phyloP scores from a whole-genome alignment of 2,113 vertebrate genomes.

The Chionodraco myersi region DNA sequence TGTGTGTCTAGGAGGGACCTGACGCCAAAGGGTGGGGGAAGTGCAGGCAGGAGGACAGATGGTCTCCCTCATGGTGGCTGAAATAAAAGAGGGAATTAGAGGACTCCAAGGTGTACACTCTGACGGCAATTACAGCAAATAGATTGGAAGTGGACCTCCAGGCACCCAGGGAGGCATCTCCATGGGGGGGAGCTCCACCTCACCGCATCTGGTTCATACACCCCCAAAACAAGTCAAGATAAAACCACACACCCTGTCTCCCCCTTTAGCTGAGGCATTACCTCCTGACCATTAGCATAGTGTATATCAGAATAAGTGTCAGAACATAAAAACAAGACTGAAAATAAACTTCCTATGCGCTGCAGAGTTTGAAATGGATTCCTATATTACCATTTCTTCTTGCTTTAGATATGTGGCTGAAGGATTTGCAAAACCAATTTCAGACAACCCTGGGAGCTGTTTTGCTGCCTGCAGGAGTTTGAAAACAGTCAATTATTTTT shows the following conservation, averaged over 20 bases:
- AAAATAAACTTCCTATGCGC: constrained; percentile 61
- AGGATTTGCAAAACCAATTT: constrained; percentile 77
- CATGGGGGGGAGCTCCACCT: constrained; percentile 90
- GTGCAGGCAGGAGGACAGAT: constrained; percentile 91
- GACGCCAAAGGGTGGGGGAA: constrained; percentile 66
- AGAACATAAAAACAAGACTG: constrained; percentile 34
- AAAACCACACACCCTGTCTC: constrained; percentile 52
- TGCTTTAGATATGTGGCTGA: constrained; percentile 61
- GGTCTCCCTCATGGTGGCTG: constrained; percentile 96
- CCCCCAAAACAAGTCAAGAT: constrained; percentile 77
- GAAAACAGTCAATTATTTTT: constrained; percentile 87
- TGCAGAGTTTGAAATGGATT: constrained; percentile 72
- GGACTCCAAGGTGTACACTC: constrained; percentile 95
- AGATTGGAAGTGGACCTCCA: constrained; percentile 95
- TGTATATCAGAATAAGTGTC: constrained; percentile 44
- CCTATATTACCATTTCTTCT: constrained; percentile 67
- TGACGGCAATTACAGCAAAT: constrained; percentile 99
- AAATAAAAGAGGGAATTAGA: constrained; percentile 98
- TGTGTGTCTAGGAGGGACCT: constrained; percentile 50
- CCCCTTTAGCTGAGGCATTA: constrained; percentile 17
- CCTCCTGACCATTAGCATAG: constrained; percentile 60
- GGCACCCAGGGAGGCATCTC: constrained; percentile 84
- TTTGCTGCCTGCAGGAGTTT: constrained; percentile 82
- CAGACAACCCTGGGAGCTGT: constrained; percentile 78
- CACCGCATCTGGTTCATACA: constrained; percentile 91